A percentile compares a stretch with the other conserved stretches of the same genome.
These are phyloP conservation scores for Eptesicus fuscus DNA, from an alignment of 2,113 vertebrate species.

Conservation along the genomic window DNA sequence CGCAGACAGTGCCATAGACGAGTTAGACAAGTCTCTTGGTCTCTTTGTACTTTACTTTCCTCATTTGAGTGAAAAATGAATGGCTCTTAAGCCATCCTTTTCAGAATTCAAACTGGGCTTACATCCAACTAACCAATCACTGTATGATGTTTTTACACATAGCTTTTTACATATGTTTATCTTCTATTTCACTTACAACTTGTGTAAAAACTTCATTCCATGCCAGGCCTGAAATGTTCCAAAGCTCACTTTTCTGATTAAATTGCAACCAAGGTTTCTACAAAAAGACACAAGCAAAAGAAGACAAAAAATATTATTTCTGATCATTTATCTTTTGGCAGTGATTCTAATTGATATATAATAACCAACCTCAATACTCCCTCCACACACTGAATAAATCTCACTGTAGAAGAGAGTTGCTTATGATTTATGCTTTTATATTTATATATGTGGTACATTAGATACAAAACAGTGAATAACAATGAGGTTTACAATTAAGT, in stretches of 20 bases:
- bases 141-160: neutral
- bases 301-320: neutral
- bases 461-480: neutral
- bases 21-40: neutral
- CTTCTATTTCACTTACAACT: constrained; percentile 69
- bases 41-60: neutral
- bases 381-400: neutral
- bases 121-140: neutral
- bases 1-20: neutral
- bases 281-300: neutral
- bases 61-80: neutral
- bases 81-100: neutral
- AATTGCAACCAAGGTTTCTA: constrained; percentile 75
- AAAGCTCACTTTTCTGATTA: constrained; percentile 32
- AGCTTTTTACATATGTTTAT: neutral
- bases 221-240: constrained; percentile 77
- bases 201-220: constrained; percentile 71
- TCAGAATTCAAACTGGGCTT: neutral
- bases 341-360: neutral
- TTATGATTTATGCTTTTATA: neutral
- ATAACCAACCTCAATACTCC: neutral
- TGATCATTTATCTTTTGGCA: neutral
- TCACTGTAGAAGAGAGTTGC: neutral
- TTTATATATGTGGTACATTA: neutral
- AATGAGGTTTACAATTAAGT: neutral